These are phyloP conservation scores for Haliclystus octoradiatus DNA, from an alignment of 30 jellyfish, hydroid and myxozoan species.

Conservation along the genomic window DNA sequence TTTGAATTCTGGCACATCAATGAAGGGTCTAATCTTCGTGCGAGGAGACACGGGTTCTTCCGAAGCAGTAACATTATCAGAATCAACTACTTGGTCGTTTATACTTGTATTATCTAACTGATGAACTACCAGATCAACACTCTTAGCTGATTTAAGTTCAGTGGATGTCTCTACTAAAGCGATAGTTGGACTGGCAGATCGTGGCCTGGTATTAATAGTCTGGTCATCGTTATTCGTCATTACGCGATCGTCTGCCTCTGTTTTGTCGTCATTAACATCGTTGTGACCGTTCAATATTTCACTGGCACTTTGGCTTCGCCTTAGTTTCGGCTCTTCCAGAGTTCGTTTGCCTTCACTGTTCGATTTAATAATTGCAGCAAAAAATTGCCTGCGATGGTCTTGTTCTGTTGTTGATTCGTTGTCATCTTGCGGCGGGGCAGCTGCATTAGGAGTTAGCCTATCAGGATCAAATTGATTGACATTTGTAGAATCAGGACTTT, in stretches of 20 bases:
- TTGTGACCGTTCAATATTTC: conserved; percentile 25
- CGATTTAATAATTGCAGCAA: conserved; percentile 32
- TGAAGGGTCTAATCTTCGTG: conserved; percentile 62
- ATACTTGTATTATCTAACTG: neutral
- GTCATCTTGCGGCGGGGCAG: no score
- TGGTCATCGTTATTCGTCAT: neutral
- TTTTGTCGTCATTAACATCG: conserved; percentile 6
- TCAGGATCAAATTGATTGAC: no score
- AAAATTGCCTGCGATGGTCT: conserved; percentile 40
- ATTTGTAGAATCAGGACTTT: no score
- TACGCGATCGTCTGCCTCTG: conserved; percentile 1
- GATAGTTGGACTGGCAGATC: conserved; percentile 82
- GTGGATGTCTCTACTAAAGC: neutral
- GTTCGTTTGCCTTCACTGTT: conserved; percentile 10
- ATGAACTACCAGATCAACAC: neutral
- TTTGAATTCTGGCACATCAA: conserved; percentile 84
- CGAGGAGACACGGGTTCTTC: conserved; percentile 13
- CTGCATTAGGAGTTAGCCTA: no score
- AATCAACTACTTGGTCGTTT: neutral
- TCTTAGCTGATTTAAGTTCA: neutral
- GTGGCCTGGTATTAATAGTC: conserved; percentile 18
- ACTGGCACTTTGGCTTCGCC: conserved; percentile 45
- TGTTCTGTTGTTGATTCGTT: conserved; percentile 5
- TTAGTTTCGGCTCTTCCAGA: conserved; percentile 6
- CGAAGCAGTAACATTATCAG: neutral